Evolutionary conservation across 1,140 invertebrate genomes (phyloP), one percentile per base, ranked within the genome.

Genomic region (Planococcus citri): DNA sequence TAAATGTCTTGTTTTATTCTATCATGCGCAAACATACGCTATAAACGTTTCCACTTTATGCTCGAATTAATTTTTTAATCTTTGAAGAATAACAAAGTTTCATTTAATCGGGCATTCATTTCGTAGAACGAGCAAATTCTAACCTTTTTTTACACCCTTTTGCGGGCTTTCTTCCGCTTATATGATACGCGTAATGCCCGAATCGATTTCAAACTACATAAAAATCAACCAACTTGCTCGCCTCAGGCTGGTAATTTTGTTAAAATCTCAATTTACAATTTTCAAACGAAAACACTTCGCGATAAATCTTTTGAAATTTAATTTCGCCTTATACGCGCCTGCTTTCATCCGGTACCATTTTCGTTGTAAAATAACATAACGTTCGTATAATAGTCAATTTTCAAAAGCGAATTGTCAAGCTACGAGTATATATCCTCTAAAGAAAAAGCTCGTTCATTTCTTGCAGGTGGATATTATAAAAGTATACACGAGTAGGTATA

Each of bases 1-100:
- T 51, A 51, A 51, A 51, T 37, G 33, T 37, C 33, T 9, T 51
- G 41, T 14, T 33, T 12, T 6, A 33, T 33, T 33, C 12, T 33
- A 17, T 51, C 4, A 51, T 9, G 17, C 41, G 6, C n/a, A n/a
- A n/a, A 12, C 29, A 33, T 33, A 17, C 41, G 41, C 41, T n/a
- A 51, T 9, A 51, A 51, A 14, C 41, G 6, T 51, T 51, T 51
- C 29, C 17, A 51, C 41, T 51, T 51, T 51, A 51, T 17, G 41
- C 41, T 51, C 41, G 41, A 51, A 51, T 51, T 51, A 51, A 51
- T 51, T 51, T 51, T n/a, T 51, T 51, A 51, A 51, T 51, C 41
- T 51, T 51, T 51, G 3, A 51, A 51, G 41, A 51, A 51, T 20
- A 33, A 33, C 29, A 33, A 33, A 33, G 29, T 33, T 12, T 33